phyloP scores from a whole-genome alignment of 2,113 vertebrate genomes.

The Bubo scandiacus region DNA sequence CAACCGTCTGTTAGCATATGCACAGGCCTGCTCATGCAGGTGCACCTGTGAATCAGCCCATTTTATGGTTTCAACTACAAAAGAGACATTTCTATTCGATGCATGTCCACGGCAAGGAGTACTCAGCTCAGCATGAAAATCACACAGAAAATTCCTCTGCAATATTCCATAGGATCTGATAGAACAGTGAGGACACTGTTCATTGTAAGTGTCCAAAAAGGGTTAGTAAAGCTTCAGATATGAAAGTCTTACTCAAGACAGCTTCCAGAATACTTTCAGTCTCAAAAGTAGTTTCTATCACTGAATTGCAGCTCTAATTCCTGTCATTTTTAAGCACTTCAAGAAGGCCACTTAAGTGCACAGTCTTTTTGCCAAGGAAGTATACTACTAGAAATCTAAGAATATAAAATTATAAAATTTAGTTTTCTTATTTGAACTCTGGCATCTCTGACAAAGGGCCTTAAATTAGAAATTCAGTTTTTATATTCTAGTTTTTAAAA shows the following conservation, averaged over 20 bases:
- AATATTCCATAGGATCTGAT: fast-evolving
- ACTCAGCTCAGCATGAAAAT: neutral
- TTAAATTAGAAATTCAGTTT: neutral
- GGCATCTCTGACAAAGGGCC: neutral
- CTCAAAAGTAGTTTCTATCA: neutral
- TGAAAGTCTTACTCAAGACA: neutral
- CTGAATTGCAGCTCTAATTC: neutral
- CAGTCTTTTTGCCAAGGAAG: neutral
- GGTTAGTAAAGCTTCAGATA: neutral
- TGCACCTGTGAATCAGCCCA: neutral
- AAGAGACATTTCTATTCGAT: neutral
- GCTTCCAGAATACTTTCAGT: neutral
- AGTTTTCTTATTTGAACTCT: neutral
- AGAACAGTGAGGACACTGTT: fast-evolving
- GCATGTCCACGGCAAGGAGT: neutral
- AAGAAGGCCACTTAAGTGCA: neutral
- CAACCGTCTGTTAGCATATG: neutral
- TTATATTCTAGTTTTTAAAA: neutral
- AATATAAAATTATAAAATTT: neutral
- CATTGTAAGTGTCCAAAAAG: neutral
- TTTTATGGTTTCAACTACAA: neutral
- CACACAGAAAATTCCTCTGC: neutral
- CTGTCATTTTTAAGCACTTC: neutral
- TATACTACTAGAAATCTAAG: neutral
- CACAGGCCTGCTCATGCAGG: fast-evolving